phyloP scores from a whole-genome alignment of 2,113 vertebrate species.

The Trachemys scripta region DNA sequence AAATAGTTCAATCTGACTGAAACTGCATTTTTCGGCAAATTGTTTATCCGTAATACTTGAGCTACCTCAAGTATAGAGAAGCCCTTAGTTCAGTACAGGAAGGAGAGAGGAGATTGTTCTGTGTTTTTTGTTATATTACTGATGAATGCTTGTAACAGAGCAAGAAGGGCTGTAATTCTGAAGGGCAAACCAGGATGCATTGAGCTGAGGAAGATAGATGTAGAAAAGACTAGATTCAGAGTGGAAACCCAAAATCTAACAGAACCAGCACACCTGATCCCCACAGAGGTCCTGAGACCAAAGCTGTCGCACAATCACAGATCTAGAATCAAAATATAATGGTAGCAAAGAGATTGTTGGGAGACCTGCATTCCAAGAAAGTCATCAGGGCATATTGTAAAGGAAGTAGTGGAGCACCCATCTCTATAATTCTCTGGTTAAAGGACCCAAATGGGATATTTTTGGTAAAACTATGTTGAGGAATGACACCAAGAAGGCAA shows the following conservation, averaged over 20 bases:
- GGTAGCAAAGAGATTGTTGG: background rate
- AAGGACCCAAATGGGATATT: background rate
- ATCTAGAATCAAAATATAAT: background rate
- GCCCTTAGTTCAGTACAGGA: background rate
- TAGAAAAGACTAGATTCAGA: background rate
- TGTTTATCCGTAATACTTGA: background rate
- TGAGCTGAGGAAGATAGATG: background rate
- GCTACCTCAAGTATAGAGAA: background rate
- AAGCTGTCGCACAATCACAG: background rate
- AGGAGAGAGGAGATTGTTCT: background rate
- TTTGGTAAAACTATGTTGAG: background rate
- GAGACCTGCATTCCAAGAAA: background rate
- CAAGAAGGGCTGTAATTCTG: background rate
- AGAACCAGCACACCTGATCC: background rate
- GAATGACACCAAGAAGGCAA: background rate
- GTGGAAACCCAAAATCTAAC: background rate
- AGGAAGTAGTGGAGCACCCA: background rate
- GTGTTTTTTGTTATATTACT: background rate
- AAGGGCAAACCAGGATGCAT: background rate
- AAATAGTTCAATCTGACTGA: background rate
- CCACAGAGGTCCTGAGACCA: background rate
- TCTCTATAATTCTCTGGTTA: background rate
- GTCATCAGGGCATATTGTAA: background rate
- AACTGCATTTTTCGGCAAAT: background rate
- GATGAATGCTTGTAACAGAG: background rate